phyloP scores from a whole-genome alignment of 92 coral and sea anemone species.

The Siderastrea radians region DNA sequence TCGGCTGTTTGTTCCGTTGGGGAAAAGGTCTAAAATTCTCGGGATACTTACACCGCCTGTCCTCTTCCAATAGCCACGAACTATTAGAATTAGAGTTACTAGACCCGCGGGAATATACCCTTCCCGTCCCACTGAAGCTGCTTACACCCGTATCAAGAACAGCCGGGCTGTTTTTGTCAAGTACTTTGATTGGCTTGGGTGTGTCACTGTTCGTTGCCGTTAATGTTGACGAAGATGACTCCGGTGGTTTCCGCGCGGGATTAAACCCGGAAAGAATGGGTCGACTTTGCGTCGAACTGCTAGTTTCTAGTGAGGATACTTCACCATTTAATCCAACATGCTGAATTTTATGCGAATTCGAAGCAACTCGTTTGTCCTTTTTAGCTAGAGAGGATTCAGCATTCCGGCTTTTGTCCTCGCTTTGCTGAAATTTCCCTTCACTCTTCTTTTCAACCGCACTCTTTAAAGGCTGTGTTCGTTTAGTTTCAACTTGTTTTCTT shows the following conservation, averaged over 20 bases:
- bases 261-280: conserved; percentile 47
- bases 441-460: neutral
- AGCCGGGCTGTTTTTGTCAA: conserved; percentile 79
- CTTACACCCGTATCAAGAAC: conserved; percentile 50
- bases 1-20: conserved; percentile 76
- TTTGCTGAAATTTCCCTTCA: neutral
- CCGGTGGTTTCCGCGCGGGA: conserved; percentile 38
- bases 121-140: conserved; percentile 38
- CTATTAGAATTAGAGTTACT: conserved; percentile 39
- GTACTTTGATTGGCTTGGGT: conserved; percentile 51
- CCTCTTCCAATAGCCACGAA: conserved; percentile 89
- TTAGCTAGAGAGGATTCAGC: conserved; percentile 1
- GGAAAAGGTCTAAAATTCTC: conserved; percentile 93
- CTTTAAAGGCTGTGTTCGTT: neutral
- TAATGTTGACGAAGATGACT: conserved; percentile 35
- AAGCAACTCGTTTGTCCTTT: conserved; percentile 14
- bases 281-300: conserved; percentile 43
- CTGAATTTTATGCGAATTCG: conserved; percentile 66
- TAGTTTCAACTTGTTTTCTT: neutral
- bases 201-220: conserved; percentile 37
- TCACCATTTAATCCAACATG: conserved; percentile 91
- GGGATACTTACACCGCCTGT: conserved; percentile 89
- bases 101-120: conserved; percentile 26
- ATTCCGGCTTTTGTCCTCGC: conserved; percentile 7
- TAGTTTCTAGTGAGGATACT: conserved; percentile 80